These are phyloP conservation scores for Mesorhabditis sp. DNA, from an alignment of 2,888 invertebrate genomes.

Conservation along the genomic window DNA sequence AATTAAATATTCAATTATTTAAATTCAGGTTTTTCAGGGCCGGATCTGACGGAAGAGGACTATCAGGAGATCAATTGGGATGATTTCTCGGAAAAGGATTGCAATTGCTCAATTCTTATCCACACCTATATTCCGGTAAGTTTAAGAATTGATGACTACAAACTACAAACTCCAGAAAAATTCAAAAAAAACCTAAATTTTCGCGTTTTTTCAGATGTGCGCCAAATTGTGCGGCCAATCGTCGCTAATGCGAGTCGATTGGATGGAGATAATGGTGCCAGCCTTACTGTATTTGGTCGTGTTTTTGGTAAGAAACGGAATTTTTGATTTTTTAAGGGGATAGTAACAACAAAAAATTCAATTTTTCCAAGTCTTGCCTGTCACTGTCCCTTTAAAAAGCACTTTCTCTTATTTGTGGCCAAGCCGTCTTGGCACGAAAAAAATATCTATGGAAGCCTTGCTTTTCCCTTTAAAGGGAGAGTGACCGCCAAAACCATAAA, in stretches of 20 bases:
- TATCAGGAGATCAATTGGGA: background rate
- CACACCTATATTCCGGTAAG: background rate
- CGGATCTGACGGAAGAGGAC: too few species aligned
- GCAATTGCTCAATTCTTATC: background rate
- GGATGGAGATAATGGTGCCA: conserved; percentile 41
- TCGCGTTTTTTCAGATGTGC: background rate
- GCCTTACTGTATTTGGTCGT: conserved; percentile 41
- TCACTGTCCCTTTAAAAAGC: too few species aligned
- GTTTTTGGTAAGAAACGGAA: conserved; percentile 21
- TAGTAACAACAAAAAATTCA: too few species aligned
- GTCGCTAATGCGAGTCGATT: conserved; percentile 25
- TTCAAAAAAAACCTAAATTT: background rate
- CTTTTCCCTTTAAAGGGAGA: too few species aligned
- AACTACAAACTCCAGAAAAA: background rate
- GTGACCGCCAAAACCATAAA: too few species aligned
- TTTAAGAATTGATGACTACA: background rate
- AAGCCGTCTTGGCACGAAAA: too few species aligned
- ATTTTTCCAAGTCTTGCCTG: too few species aligned
- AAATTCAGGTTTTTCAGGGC: too few species aligned
- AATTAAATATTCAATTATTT: too few species aligned
- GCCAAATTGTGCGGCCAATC: background rate
- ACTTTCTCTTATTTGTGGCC: too few species aligned
- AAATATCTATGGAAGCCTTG: too few species aligned
- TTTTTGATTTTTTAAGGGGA: too few species aligned
- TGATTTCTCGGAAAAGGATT: conserved; percentile 3